Evolutionary conservation across 2,113 vertebrate species (phyloP).

Genomic region (Anguilla japonica): DNA sequence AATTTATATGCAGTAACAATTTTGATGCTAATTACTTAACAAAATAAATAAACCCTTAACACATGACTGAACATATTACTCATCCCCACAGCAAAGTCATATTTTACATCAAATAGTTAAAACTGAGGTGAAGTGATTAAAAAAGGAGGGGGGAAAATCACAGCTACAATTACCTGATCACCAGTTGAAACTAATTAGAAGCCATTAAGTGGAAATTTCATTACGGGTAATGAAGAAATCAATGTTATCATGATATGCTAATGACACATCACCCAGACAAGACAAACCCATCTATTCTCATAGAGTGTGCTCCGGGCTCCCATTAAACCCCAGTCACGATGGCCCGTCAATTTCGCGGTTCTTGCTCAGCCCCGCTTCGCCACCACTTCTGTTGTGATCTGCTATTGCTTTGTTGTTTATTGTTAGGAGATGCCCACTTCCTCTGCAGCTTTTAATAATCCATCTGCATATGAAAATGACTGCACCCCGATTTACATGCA

Average conservation of each 20-base stretch:
- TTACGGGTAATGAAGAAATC: constrained; percentile 74
- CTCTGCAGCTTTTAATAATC: constrained; percentile 70
- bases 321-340: constrained; percentile 39
- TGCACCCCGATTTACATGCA: constrained; percentile 83
- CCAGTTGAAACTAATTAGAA: constrained; percentile 74
- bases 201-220: constrained; percentile 74
- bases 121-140: constrained; percentile 52
- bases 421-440: constrained; percentile 50
- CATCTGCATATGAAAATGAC: constrained; percentile 78
- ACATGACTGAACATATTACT: constrained; percentile 13
- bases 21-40: background rate
- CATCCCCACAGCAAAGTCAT: constrained; percentile 31
- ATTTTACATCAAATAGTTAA: constrained; percentile 49
- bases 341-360: constrained; percentile 58
- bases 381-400: constrained; percentile 50
- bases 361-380: constrained; percentile 47
- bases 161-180: constrained; percentile 60
- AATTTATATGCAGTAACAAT: background rate
- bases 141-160: constrained; percentile 45
- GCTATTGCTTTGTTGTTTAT: constrained; percentile 52
- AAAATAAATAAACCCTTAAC: background rate
- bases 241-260: constrained; percentile 77
- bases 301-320: constrained; percentile 23
- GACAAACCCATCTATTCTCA: constrained; percentile 65
- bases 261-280: constrained; percentile 60